Evolutionary conservation across 2,797 vertebrate species (phyloP).

Genomic region (Pseudochirops cupreus): DNA sequence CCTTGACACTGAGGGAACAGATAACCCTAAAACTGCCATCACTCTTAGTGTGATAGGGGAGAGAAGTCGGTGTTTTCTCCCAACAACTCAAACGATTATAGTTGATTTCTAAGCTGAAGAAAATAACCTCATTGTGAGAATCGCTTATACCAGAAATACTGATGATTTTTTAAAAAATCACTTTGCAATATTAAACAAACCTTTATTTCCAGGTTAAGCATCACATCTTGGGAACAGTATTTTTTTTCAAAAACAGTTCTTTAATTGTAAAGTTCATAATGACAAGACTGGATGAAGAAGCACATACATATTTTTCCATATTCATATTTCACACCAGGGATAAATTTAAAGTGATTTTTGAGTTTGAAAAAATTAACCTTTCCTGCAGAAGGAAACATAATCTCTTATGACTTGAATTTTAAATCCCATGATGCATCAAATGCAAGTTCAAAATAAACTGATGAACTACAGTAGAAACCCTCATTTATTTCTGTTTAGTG

Average conservation of each 20-base stretch:
- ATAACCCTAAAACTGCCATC: slow-evolving; percentile 4
- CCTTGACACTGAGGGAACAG: not conserved
- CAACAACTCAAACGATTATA: not conserved
- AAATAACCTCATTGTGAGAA: slow-evolving; percentile 24
- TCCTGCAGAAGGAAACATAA: slow-evolving; percentile 38
- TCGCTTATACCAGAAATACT: slow-evolving; percentile 27
- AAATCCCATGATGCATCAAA: slow-evolving; percentile 33
- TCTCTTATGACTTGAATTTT: slow-evolving; percentile 22
- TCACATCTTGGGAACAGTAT: slow-evolving; percentile 36
- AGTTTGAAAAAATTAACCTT: slow-evolving; percentile 40
- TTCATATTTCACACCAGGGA: not conserved
- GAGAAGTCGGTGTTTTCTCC: not conserved
- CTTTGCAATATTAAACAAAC: slow-evolving; percentile 29
- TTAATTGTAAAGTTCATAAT: slow-evolving; percentile 58
- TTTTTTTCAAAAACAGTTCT: slow-evolving; percentile 55
- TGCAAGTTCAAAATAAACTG: slow-evolving; percentile 41
- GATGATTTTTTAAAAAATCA: slow-evolving; percentile 23
- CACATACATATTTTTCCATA: not conserved
- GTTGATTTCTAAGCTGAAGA: not conserved
- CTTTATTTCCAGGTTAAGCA: slow-evolving; percentile 64
- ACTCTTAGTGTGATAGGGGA: not conserved
- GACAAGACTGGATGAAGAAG: slow-evolving; percentile 27
- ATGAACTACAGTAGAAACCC: slow-evolving; percentile 21
- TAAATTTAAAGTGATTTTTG: slow-evolving; percentile 35
- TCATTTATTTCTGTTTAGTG: not conserved